Base-by-base conservation (phyloP, 2,888 invertebrate species). In the Phasia obesa region DNA sequence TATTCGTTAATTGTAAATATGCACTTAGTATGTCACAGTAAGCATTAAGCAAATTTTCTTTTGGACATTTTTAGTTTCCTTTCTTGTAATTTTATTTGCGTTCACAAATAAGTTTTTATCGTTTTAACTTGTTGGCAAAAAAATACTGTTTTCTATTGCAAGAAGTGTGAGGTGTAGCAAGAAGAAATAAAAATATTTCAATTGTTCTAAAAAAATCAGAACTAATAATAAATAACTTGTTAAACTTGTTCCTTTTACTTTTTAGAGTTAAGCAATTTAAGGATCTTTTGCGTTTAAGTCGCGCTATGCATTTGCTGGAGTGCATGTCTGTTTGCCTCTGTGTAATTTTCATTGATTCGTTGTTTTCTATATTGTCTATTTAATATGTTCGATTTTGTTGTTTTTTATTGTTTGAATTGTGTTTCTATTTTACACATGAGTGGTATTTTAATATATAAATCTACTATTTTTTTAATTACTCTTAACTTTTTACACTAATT, bases 351-450 rank as follows among this genome's bases (percentile, higher is more conserved):
- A 53, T 60, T 76, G 76, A 69, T 76, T 76, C 69, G 76, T 76
- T 76, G 69, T 76, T 69, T 64, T 76, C 2, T 44, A 44, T 76
- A 76, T 76, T 76, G 60, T 69, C 60, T 44, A 44, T 67, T 57
- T 38, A 51, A 57, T 53, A 38, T 47, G 15, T 42, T 27, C 60
- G 21, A 53, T 60, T 11, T 62, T 42, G 25, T 62, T 60, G 7
- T 19, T 19, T 15, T 73, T 62, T 23, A 17, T 38, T n/a, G n/a
- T n/a, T n/a, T 17, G 19, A 44, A 62, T 44, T 44, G n/a, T 1
- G 3, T n/a, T n/a, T n/a, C n/a, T n/a, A n/a, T n/a, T n/a, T n/a
- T n/a, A n/a, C n/a, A n/a, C n/a, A n/a, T n/a, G n/a, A n/a, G n/a
- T n/a, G n/a, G n/a, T n/a, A n/a, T n/a, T 44, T 44, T 17, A 17